A percentile compares a stretch with the other conserved stretches of the same genome.
phyloP scores from a whole-genome alignment of 2,888 invertebrate species.

The Antheraea yamamai region DNA sequence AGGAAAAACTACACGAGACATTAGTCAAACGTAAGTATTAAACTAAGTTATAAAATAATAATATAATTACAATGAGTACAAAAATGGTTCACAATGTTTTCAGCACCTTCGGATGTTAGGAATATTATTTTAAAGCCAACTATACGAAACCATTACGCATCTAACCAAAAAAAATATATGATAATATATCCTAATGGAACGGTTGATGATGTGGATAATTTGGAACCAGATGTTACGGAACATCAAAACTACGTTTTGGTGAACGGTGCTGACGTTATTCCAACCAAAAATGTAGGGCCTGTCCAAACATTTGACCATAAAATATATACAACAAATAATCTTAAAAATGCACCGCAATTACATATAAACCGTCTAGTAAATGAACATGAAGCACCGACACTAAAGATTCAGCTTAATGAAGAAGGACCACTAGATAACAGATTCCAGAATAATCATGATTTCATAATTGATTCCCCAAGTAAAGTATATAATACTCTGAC shows the following conservation, averaged over 20 bases:
- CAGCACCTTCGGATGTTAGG: slow-evolving; percentile 18
- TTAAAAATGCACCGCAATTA: background rate
- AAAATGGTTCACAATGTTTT: background rate
- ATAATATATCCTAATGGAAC: slow-evolving; percentile 54
- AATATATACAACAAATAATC: background rate
- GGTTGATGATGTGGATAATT: slow-evolving; percentile 46
- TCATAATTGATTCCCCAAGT: background rate
- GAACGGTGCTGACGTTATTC: slow-evolving; percentile 28
- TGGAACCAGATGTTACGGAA: slow-evolving; percentile 36
- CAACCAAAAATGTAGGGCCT: slow-evolving; percentile 1
- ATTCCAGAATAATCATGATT: background rate
- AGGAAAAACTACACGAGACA: background rate
- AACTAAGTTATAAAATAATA: background rate
- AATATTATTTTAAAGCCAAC: slow-evolving; percentile 19
- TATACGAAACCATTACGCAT: slow-evolving; percentile 31
- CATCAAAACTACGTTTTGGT: slow-evolving; percentile 42
- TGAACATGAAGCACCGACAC: background rate
- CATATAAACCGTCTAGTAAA: background rate
- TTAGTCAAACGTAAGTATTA: background rate
- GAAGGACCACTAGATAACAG: background rate
- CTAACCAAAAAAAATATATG: slow-evolving; percentile 39
- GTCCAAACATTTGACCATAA: background rate
- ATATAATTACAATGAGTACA: background rate
- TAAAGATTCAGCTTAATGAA: background rate
- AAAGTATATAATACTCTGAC: background rate